These are phyloP conservation scores for Mesochorus sp. DNA, from an alignment of 2,888 invertebrate species.

Conservation along the genomic window DNA sequence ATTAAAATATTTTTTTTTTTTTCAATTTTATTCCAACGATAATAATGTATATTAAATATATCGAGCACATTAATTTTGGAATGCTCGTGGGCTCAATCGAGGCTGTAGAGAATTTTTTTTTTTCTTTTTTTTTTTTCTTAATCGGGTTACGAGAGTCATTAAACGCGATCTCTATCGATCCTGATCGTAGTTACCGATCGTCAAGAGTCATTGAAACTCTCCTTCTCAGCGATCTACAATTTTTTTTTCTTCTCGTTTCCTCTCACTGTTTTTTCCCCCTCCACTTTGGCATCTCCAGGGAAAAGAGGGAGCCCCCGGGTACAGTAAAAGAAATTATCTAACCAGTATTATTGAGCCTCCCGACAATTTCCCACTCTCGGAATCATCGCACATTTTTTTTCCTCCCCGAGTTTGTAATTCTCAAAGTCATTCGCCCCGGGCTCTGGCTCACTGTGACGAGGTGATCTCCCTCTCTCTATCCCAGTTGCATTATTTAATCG, in stretches of 20 bases:
- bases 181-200: not conserved
- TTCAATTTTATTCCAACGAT: too few species aligned
- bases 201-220: not conserved
- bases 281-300: not conserved
- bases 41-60: too few species aligned
- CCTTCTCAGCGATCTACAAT: too few species aligned
- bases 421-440: conserved; percentile 76
- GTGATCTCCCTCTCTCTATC: conserved; percentile 57
- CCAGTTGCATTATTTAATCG: conserved; percentile 26
- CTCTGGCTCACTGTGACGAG: conserved; percentile 73
- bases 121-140: too few species aligned
- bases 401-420: conserved; percentile 56
- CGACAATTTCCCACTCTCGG: not conserved
- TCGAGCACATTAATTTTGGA: too few species aligned
- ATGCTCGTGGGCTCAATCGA: too few species aligned
- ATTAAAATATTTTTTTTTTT: too few species aligned
- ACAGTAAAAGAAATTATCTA: not conserved
- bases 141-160: too few species aligned
- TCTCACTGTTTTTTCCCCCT: not conserved
- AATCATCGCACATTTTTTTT: not conserved
- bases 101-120: too few species aligned
- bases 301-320: too few species aligned
- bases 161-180: too few species aligned
- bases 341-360: too few species aligned
- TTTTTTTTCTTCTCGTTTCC: not conserved